Base-by-base conservation (phyloP, 2,888 invertebrate genomes). In the Drosophila multiciliata region DNA sequence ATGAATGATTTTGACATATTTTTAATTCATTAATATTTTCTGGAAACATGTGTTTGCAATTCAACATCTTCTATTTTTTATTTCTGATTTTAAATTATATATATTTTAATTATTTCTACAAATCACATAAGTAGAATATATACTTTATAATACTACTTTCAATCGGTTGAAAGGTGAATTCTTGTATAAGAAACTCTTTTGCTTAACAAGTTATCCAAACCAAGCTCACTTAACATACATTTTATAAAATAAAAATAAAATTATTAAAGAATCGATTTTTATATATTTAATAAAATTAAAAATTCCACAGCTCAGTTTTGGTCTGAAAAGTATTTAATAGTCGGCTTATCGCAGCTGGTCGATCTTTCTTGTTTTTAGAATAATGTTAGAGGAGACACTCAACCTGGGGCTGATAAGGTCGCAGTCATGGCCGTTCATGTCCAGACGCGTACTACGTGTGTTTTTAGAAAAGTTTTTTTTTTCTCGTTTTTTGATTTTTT, bases 401-500 rank as follows among this genome's bases (percentile, higher is more conserved):
- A 64, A 40, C 66, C 15, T 50, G 33, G 48, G 32, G 17, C 66
- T 72, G 88, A 87, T 87, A 87, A 87, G 69, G 58, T 65, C 68
- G 64, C 80, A 73, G 82, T 85, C 83, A 86, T 69, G 85, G 83
- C 77, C 86, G 85, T 81, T 86, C 82, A 88, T 58, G 71, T 66
- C 60, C 66, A 71, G 52, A n/a, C 73, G 66, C 62, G 66, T 57
- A 78, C 68, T 69, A 64, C 58, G 73, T 70, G 78, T 63, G 64
- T 40, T 63, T 70, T 66, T 32, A 1, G 20, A 23, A 12, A 45
- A 45, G 45, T 15, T 20, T 32, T 35, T 9, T 35, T 9, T 26
- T 36, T 23, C 26, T 45, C 8, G 11, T 17, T 38, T 53, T 66
- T 40, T n/a, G 15, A n/a, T n/a, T 15, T 15, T 38, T 45, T 23